Conservation (phyloP, 2,888 invertebrate species). For the Steromphala cineraria region DNA sequence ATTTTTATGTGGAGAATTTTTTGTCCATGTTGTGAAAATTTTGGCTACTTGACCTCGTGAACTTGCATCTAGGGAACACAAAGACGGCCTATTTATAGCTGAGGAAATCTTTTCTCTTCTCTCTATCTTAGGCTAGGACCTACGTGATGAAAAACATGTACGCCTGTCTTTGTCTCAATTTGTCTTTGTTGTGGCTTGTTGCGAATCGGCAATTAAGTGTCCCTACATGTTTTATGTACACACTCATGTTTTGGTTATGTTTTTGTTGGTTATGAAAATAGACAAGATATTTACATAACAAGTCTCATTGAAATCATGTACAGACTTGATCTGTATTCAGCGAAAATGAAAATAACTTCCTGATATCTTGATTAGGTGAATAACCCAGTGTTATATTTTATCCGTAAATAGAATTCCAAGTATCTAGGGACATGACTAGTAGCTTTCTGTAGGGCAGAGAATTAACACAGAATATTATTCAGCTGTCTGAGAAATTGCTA, state of each 20-base stretch:
- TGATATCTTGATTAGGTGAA: no score
- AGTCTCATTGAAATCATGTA: no score
- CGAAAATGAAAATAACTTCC: no score
- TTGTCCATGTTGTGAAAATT: neutral
- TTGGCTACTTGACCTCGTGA: neutral
- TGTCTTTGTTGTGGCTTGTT: neutral
- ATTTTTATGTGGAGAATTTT: neutral
- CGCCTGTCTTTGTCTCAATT: neutral
- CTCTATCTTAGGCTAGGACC: neutral
- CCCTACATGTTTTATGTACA: neutral
- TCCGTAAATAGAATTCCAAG: no score
- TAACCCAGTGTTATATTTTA: no score
- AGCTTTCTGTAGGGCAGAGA: no score
- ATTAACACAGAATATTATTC: no score
- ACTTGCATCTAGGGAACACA: neutral
- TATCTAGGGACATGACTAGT: no score
- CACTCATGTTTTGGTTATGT: neutral
- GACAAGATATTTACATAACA: no score
- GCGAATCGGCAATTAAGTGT: neutral
- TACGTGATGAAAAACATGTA: neutral
- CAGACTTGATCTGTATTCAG: no score
- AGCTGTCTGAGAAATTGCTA: no score
- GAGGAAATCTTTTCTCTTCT: neutral
- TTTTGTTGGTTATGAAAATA: no score
- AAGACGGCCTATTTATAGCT: neutral